Evolutionary conservation across 2,113 vertebrate species (phyloP), one percentile per base, ranked within the genome.

Genomic region (Recurvirostra avosetta): DNA sequence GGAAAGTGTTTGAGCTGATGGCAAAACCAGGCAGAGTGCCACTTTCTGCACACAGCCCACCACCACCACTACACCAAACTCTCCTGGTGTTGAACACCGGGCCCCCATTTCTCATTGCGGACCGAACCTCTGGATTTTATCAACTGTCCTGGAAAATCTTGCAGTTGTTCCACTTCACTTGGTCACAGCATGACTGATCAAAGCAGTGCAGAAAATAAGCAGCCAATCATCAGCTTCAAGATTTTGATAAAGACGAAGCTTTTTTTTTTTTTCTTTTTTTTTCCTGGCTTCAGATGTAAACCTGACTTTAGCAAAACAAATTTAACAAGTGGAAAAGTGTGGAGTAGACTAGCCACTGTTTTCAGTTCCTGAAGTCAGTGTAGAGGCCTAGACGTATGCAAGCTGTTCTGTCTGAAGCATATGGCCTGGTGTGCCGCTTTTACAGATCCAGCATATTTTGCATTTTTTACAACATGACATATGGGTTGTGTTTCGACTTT

Each of bases 331-430:
- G 55, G 72, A 83, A 70, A 81, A 95, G 78, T 67, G 17, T 81
- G 70, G 92, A 85, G 27, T 76, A 87, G 91, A 74, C 80, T 91
- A 94, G 80, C 80, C 91, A 77, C 89, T 95, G 91, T 96, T 97
- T 97, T 95, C 89, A 62, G 45, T 76, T 94, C 89, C 62, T 87
- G 70, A 94, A 94, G 86, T 94, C 81, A 91, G 41, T 82, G 77
- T 79, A 94, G 89, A 89, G 83, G 70, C 92, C 92, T 87, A 95
- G 96, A 95, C 58, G 1, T 82, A 82, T 36, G 84, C 95, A 96
- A 97, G 88, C 94, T 97, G 94, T 94, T 97, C 95, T 53, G 70
- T 92, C 66, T 94, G 91, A 87, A 94, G 92, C 96, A 96, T 97
- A 95, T 96, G 95, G 94, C 95, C 91, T 96, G 66, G 94, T 90